Conservation (phyloP, 2,113 vertebrate species). For the Psittacus erithacus region DNA sequence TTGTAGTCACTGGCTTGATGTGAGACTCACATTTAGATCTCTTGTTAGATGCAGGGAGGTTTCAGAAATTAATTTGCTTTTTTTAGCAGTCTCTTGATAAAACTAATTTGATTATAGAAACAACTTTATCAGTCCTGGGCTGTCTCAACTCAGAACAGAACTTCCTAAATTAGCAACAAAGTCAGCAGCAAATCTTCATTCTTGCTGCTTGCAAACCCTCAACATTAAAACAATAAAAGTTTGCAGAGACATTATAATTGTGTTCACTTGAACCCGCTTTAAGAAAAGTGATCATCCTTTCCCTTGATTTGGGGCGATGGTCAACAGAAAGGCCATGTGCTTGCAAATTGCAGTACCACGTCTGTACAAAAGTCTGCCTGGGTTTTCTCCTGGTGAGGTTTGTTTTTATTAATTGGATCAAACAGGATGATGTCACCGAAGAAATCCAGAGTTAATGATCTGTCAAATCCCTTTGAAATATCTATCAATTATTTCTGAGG, state of each 20-base stretch:
- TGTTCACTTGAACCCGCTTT: background rate
- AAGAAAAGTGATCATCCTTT: background rate
- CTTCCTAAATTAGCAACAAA: background rate
- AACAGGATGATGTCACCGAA: background rate
- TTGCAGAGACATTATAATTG: background rate
- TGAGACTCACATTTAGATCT: background rate
- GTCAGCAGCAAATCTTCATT: background rate
- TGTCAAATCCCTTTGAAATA: constrained; percentile 26
- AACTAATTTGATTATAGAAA: constrained; percentile 19
- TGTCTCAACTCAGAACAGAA: background rate
- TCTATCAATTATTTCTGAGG: constrained; percentile 33
- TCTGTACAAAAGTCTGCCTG: background rate
- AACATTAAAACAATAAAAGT: background rate
- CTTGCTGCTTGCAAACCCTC: background rate
- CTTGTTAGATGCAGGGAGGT: background rate
- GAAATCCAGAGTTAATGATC: background rate
- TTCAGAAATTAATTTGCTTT: constrained; percentile 32
- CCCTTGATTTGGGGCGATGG: background rate
- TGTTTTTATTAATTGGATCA: background rate
- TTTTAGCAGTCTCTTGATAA: constrained; percentile 22
- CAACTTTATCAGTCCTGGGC: background rate
- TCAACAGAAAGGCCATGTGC: background rate
- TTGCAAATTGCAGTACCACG: background rate
- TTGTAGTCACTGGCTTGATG: background rate
- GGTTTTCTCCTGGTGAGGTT: background rate